Base-by-base conservation (phyloP, 2,888 invertebrate genomes). In the Thera obeliscata region DNA sequence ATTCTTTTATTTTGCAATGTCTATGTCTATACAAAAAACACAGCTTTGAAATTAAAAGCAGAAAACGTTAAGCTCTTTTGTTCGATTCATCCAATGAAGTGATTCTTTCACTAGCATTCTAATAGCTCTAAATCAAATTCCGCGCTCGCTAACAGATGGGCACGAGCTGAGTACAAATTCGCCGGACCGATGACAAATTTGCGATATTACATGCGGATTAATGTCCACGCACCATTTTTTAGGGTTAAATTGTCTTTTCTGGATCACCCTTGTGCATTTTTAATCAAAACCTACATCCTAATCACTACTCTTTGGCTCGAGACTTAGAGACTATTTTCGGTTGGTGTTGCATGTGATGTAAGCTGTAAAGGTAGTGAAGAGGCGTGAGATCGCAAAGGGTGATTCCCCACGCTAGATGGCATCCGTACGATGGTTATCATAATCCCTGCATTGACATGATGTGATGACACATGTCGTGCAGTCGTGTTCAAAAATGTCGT, bases 171-270 rank as follows among this genome's bases (percentile, higher is more conserved):
- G 71, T 67, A 64, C 71, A 75, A 75, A 82, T 80, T 81, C 87
- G 85, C 64, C 87, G 85, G 87, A 86, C 88, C 89, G 90, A 90
- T 86, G 93, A 92, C 93, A 93, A 93, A 93, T 93, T 93, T 85
- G 90, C 90, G 88, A 93, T 93, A 93, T 93, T 93, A 93, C 93
- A 91, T 91, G 87, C 87, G 93, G 93, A 93, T 93, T 93, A 93
- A 92, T 92, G 91, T 92, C 90, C 84, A 80, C 86, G 87, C 87
- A 85, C 87, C 87, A 87, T 90, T 93, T 93, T 93, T 93, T 92
- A 93, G 93, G 93, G 93, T 91, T 92, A 93, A 93, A 93, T 93
- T 93, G 93, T 93, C 92, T 92, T 92, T 93, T 88, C 84, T 82
- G 79, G 77, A 88, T 87, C 87, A 85, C 88, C 66, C 69, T 63